These are phyloP conservation scores for Drosophila ogumai DNA, from an alignment of 1,140 invertebrate species.

Conservation along the genomic window DNA sequence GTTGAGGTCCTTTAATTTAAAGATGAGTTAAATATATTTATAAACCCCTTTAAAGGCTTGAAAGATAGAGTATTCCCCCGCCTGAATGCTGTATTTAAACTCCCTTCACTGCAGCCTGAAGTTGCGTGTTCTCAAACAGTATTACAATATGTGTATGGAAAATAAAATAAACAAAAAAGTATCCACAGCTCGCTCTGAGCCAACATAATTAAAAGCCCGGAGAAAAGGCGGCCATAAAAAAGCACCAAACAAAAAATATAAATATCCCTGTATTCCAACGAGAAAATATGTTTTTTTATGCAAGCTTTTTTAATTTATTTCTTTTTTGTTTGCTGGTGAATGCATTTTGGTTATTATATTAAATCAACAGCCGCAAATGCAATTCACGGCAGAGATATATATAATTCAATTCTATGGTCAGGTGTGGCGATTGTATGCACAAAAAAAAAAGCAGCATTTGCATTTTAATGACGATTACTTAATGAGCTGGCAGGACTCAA, in stretches of 20 bases:
- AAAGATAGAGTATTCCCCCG: not conserved
- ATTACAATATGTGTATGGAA: slow-evolving; percentile 32
- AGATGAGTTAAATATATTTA: not conserved
- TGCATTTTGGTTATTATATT: slow-evolving; percentile 51
- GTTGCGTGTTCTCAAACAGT: slow-evolving; percentile 48
- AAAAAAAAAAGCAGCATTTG: not conserved
- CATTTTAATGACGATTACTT: slow-evolving; percentile 42
- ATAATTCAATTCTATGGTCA: slow-evolving; percentile 29
- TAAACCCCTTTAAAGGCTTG: not conserved
- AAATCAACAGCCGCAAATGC: slow-evolving; percentile 61
- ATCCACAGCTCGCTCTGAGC: slow-evolving; percentile 14
- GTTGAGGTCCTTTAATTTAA: too few species aligned
- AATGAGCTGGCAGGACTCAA: slow-evolving; percentile 30
- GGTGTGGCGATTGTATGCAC: slow-evolving; percentile 5
- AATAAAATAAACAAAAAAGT: slow-evolving; percentile 34
- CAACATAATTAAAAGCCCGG: slow-evolving; percentile 67
- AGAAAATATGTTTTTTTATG: slow-evolving; percentile 34
- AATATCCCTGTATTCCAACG: slow-evolving; percentile 4
- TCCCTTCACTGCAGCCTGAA: slow-evolving; percentile 2
- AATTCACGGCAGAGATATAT: slow-evolving; percentile 22
- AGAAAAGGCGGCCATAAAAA: slow-evolving; percentile 34
- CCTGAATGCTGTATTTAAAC: not conserved
- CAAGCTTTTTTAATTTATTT: slow-evolving; percentile 25
- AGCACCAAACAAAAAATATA: slow-evolving; percentile 6
- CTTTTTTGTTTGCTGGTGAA: not conserved